These are phyloP conservation scores for Sciurus niger DNA, from an alignment of 2,113 vertebrate species.

Conservation along the genomic window DNA sequence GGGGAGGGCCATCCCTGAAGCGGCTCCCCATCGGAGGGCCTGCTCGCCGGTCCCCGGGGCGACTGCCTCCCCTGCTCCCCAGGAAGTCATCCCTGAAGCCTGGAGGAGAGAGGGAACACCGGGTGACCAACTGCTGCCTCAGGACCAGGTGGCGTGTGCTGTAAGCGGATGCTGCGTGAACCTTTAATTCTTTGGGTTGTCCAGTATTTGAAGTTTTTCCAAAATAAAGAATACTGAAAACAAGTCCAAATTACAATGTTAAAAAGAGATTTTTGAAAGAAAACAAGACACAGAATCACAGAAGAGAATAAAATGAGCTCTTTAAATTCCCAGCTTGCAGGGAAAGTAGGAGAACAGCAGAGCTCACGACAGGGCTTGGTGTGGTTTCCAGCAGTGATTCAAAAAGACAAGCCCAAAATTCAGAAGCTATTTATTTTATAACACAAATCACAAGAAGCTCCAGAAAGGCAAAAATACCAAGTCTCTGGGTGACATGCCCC, in stretches of 20 bases:
- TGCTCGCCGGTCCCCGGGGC: slow-evolving; percentile 94
- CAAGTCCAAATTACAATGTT: background rate
- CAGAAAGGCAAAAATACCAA: background rate
- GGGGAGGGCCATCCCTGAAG: slow-evolving; percentile 95
- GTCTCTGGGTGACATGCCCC: slow-evolving; percentile 48
- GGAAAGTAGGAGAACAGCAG: background rate
- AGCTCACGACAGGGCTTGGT: background rate
- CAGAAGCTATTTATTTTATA: slow-evolving; percentile 12
- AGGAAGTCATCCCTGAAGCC: slow-evolving; percentile 96
- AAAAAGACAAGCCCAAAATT: slow-evolving; percentile 51
- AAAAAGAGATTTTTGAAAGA: background rate
- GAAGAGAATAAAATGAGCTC: background rate
- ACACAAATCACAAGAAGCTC: background rate
- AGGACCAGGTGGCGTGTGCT: background rate
- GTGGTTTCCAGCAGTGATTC: background rate
- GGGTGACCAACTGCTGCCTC: background rate
- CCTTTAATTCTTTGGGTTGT: background rate
- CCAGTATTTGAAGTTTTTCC: background rate
- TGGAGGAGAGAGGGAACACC: slow-evolving; percentile 80
- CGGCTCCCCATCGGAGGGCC: slow-evolving; percentile 90
- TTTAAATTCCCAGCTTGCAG: slow-evolving; percentile 3
- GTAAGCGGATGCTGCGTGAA: background rate
- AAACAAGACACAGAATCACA: background rate
- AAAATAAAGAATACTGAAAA: background rate
- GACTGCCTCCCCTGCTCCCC: slow-evolving; percentile 94